A percentile compares a stretch with the other conserved stretches of the same genome.
Evolutionary conservation across 2,888 invertebrate species (phyloP).

Genomic region (Athalia cordata): DNA sequence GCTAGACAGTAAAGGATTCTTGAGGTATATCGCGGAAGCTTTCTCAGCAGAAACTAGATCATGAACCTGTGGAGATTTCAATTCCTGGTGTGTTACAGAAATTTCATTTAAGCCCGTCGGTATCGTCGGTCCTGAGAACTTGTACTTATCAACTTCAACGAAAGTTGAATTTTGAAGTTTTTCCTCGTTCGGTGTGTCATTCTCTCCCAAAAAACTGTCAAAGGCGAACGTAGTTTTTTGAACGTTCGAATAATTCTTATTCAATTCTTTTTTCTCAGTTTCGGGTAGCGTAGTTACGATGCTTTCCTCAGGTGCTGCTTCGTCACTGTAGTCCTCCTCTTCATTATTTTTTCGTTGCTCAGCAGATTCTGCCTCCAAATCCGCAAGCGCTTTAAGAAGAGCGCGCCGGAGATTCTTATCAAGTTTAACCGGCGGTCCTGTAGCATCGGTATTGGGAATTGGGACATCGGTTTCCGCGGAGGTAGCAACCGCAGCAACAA

Average conservation of each 20-base stretch:
- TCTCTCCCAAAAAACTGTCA: slow-evolving; percentile 62
- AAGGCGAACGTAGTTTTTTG: slow-evolving; percentile 34
- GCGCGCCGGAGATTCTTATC: slow-evolving; percentile 86
- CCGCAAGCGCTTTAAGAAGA: slow-evolving; percentile 84
- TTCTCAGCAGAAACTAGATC: slow-evolving; percentile 56
- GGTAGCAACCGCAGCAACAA: slow-evolving; percentile 50
- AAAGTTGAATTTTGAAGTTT: slow-evolving; percentile 70
- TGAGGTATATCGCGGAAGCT: slow-evolving; percentile 54
- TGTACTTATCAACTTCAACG: slow-evolving; percentile 63
- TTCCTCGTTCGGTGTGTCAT: slow-evolving; percentile 66
- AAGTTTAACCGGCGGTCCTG: slow-evolving; percentile 77
- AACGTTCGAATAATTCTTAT: not conserved
- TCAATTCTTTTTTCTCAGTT: slow-evolving; percentile 14
- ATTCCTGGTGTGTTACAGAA: slow-evolving; percentile 2
- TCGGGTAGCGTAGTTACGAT: slow-evolving; percentile 38
- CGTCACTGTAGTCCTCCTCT: slow-evolving; percentile 68
- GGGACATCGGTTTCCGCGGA: slow-evolving; percentile 53
- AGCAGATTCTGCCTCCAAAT: slow-evolving; percentile 81
- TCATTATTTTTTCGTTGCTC: slow-evolving; percentile 64
- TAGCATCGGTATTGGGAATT: slow-evolving; percentile 48
- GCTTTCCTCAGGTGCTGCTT: slow-evolving; percentile 1
- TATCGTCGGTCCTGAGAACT: slow-evolving; percentile 46
- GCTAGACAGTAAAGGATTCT: slow-evolving; percentile 37
- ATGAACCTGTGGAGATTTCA: slow-evolving; percentile 54
- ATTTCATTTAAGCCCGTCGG: not conserved